Conservation (phyloP, 2,888 invertebrate genomes). For the Drosophila setosimentum region DNA sequence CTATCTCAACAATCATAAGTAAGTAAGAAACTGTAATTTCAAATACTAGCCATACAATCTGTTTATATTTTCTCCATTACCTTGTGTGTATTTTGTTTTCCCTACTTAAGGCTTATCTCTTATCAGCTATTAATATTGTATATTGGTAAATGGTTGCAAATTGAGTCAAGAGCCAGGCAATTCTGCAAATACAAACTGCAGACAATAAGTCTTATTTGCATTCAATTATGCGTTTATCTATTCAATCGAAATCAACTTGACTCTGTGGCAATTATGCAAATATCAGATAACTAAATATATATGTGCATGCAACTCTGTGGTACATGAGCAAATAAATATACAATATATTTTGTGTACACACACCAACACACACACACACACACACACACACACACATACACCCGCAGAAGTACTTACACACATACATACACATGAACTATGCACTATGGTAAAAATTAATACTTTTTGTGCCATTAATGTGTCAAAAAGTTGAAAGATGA, state of each 20-base stretch:
- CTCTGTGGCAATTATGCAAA: conserved; percentile 51
- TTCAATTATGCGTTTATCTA: conserved; percentile 33
- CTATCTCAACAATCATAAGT: conserved; percentile 29
- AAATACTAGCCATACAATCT: not conserved
- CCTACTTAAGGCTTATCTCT: not conserved
- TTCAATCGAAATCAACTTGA: conserved; percentile 11
- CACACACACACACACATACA: not conserved
- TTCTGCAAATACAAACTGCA: conserved; percentile 8
- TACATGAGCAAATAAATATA: conserved; percentile 19
- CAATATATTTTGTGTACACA: not conserved
- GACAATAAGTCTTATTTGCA: conserved; percentile 33
- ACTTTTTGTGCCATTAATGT: not conserved
- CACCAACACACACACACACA: not conserved
- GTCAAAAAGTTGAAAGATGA: not conserved
- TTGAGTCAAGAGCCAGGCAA: conserved; percentile 40
- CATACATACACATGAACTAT: not conserved
- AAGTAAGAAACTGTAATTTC: conserved; percentile 27
- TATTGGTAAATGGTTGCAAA: conserved; percentile 41
- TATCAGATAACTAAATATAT: conserved; percentile 16
- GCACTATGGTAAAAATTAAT: conserved; percentile 4
- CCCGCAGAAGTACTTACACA: not conserved
- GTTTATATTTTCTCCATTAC: conserved; percentile 19
- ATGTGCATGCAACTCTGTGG: not conserved
- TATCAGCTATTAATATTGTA: conserved; percentile 24
- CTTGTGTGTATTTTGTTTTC: not conserved